Conservation (phyloP, 2,888 invertebrate genomes). For the Acanthosepion esculentum region DNA sequence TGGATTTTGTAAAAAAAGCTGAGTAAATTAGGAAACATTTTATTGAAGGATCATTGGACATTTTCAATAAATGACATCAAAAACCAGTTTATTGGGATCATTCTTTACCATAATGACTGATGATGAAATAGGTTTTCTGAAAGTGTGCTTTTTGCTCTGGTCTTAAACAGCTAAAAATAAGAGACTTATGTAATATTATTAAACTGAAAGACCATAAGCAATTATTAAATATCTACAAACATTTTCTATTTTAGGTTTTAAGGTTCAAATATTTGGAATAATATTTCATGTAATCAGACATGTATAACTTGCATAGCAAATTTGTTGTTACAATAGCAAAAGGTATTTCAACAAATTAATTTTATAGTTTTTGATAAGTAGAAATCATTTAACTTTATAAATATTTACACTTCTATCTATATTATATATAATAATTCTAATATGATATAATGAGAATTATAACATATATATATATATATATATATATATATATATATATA, state of each 20-base stretch:
- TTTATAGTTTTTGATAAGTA: background rate
- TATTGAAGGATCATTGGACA: background rate
- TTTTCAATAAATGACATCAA: background rate
- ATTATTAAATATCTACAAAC: too few relatives aligned
- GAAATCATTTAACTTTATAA: background rate
- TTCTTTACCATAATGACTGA: background rate
- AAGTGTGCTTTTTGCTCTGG: too few relatives aligned
- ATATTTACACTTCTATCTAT: background rate
- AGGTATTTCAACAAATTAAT: background rate
- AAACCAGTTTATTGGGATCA: slow-evolving; percentile 17
- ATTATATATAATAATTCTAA: background rate
- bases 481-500: background rate
- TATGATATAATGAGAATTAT: too few relatives aligned
- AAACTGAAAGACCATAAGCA: too few relatives aligned
- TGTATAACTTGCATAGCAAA: too few relatives aligned
- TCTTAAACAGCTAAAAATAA: too few relatives aligned
- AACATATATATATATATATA: background rate
- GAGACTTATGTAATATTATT: too few relatives aligned
- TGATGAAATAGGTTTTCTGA: background rate
- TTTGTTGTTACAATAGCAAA: background rate
- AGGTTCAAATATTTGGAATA: too few relatives aligned
- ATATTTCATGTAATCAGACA: too few relatives aligned
- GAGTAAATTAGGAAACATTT: background rate
- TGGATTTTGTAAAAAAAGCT: background rate
- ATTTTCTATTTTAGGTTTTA: too few relatives aligned